Evolutionary conservation across 2,113 vertebrate species (phyloP).

Genomic region (Myotis davidii): DNA sequence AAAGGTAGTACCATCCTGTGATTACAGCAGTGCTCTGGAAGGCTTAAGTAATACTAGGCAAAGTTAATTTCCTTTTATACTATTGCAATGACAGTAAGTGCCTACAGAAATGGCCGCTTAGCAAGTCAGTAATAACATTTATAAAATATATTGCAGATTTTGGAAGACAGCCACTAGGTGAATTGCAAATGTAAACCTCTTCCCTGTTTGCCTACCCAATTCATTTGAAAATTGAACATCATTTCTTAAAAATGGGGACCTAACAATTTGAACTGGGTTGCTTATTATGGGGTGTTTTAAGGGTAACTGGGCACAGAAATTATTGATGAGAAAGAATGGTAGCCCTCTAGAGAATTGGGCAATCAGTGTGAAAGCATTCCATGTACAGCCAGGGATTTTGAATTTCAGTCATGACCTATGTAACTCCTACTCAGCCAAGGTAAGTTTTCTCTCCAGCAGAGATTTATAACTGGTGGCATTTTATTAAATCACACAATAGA

Average conservation of each 20-base stretch:
- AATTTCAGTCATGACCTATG: conserved; percentile 21
- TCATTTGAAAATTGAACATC: conserved; percentile 54
- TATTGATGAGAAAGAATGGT: conserved; percentile 58
- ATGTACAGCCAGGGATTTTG: not conserved
- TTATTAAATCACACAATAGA: conserved; percentile 34
- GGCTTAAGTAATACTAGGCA: conserved; percentile 59
- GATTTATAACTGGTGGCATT: conserved; percentile 37
- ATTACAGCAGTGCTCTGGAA: conserved; percentile 39
- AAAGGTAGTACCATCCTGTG: conserved; percentile 27
- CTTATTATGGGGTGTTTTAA: not conserved
- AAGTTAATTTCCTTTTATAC: conserved; percentile 71
- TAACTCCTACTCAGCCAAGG: conserved; percentile 20
- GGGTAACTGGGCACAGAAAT: not conserved
- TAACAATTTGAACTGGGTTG: not conserved
- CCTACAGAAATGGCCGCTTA: conserved; percentile 71
- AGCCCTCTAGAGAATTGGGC: conserved; percentile 25
- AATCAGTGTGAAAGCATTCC: conserved; percentile 61
- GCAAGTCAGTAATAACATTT: conserved; percentile 68
- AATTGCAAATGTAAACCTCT: conserved; percentile 55
- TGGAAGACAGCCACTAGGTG: conserved; percentile 69
- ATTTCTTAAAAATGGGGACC: conserved; percentile 35
- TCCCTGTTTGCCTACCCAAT: not conserved
- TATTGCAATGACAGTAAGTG: conserved; percentile 60
- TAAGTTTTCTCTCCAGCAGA: not conserved
- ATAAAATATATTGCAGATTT: conserved; percentile 60